These are phyloP conservation scores for Microtus ochrogaster DNA, from an alignment of 2,113 vertebrate genomes.

Conservation along the genomic window DNA sequence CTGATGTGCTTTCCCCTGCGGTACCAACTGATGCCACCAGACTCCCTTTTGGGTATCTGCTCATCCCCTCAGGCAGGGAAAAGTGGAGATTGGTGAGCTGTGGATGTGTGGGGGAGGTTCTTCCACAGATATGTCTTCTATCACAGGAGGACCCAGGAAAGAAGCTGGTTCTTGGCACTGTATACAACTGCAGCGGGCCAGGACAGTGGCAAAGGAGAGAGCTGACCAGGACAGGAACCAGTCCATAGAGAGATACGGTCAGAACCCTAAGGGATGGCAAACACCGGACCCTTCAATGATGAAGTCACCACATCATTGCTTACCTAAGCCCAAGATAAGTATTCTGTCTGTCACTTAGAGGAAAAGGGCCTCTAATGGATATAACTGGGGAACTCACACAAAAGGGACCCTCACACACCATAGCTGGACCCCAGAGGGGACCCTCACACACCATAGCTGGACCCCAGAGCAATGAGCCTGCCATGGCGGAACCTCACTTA, in stretches of 20 bases:
- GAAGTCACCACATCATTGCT: neutral
- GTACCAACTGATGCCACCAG: too few species aligned
- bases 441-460: neutral
- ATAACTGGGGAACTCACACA: too few species aligned
- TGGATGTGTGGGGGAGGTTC: neutral
- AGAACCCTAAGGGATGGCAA: neutral
- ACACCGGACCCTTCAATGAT: neutral
- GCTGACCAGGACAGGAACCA: neutral
- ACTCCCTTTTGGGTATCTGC: neutral
- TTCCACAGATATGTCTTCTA: neutral
- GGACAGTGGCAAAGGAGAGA: neutral
- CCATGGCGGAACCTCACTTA: neutral
- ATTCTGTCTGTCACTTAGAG: too few species aligned
- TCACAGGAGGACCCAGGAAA: neutral
- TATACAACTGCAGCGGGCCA: rapidly evolving
- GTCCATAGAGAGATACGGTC: neutral
- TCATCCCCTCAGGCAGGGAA: neutral
- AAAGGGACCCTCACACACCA: neutral
- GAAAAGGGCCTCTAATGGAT: neutral
- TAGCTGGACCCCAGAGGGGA: neutral
- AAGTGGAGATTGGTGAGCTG: neutral
- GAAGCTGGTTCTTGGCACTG: neutral
- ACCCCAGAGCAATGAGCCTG: neutral
- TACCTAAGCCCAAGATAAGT: neutral
- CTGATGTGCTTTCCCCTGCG: neutral